Percentiles rank a stretch among this genome's conserved stretches.
phyloP scores from a whole-genome alignment of 2,888 invertebrate genomes.

The Ophioninae sp. region DNA sequence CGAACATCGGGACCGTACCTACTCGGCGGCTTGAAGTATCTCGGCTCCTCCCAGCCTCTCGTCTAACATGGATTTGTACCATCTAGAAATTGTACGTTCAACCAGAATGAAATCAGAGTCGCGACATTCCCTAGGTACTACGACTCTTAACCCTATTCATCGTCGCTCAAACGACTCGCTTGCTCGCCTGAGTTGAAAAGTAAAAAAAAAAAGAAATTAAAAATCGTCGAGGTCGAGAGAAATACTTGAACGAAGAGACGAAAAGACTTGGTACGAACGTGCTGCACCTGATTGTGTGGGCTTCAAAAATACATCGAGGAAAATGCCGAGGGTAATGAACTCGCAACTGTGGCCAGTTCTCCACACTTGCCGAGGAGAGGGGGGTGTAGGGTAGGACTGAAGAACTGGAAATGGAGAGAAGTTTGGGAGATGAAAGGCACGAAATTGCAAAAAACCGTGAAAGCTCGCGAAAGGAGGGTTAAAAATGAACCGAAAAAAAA shows the following conservation, averaged over 20 bases:
- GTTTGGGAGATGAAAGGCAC: neutral
- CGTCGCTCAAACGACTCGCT: neutral
- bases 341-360: neutral
- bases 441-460: neutral
- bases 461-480: neutral
- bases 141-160: constrained; percentile 10
- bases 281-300: neutral
- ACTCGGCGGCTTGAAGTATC: constrained; percentile 31
- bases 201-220: neutral
- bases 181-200: neutral
- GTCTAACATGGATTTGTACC: constrained; percentile 18
- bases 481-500: neutral
- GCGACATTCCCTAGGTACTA: constrained; percentile 36
- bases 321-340: neutral
- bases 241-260: neutral
- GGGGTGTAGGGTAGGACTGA: neutral
- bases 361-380: neutral
- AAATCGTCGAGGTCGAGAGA: neutral
- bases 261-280: neutral
- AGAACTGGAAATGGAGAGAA: neutral
- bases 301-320: neutral
- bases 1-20: constrained; percentile 32
- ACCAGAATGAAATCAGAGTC: constrained; percentile 38
- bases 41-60: constrained; percentile 26
- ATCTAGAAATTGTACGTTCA: constrained; percentile 34